Percentiles rank a stretch among this genome's conserved stretches.
These are phyloP conservation scores for Tipula lateralis DNA, from an alignment of 2,888 invertebrate species.

Conservation along the genomic window DNA sequence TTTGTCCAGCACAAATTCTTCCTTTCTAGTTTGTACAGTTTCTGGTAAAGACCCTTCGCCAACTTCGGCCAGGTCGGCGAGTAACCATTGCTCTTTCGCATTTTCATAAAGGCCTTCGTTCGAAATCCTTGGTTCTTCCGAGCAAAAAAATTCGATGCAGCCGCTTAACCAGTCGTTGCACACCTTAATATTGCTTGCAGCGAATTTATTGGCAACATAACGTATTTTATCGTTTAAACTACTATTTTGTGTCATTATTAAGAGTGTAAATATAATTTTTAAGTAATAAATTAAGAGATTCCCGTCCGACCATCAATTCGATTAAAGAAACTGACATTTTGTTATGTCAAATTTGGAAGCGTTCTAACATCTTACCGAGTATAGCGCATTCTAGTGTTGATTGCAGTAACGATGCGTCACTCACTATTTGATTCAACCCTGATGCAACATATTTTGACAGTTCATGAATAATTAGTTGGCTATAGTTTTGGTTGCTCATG, in stretches of 20 bases:
- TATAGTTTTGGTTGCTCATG: neutral
- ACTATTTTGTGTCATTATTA: conserved; percentile 27
- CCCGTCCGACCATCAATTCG: too few relatives aligned
- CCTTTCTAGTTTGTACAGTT: conserved; percentile 46
- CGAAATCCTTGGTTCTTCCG: conserved; percentile 34
- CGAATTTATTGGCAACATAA: neutral
- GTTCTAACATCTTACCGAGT: neutral
- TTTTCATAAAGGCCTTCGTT: conserved; percentile 47
- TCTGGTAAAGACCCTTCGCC: conserved; percentile 51
- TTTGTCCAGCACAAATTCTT: conserved; percentile 44
- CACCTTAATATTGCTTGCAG: neutral
- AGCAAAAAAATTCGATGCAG: conserved; percentile 33
- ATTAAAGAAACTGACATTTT: neutral
- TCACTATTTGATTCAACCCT: neutral
- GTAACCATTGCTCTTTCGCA: conserved; percentile 54
- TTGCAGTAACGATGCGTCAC: neutral
- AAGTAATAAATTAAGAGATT: too few relatives aligned
- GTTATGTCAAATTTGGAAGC: neutral
- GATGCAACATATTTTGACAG: neutral
- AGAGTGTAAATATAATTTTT: too few relatives aligned
- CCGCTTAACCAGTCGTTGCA: conserved; percentile 20
- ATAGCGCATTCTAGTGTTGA: neutral
- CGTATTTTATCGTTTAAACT: neutral
- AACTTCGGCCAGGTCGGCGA: conserved; percentile 53
- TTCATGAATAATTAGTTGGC: neutral